Base-by-base conservation (phyloP, 2,888 invertebrate genomes). In the Zeuzera pyrina region DNA sequence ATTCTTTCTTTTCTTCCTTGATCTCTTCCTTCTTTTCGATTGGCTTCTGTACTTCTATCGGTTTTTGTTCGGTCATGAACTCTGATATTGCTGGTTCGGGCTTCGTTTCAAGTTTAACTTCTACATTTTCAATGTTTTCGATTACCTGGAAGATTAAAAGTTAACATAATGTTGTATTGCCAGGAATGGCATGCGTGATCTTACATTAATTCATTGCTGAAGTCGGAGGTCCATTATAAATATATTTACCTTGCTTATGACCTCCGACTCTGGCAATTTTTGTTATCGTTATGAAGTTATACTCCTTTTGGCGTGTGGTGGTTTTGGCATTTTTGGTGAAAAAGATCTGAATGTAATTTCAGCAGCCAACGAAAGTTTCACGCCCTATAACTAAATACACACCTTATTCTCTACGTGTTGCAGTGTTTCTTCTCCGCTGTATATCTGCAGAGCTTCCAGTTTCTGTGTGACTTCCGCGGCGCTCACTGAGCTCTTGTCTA, bases 381-480 rank as follows among this genome's bases (percentile, higher is more conserved):
- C n/a, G n/a, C n/a, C n/a, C n/a, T n/a, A n/a, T n/a, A n/a, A n/a
- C n/a, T n/a, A n/a, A 24, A 31, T 4, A 15, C 10, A 33, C 44
- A 64, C 64, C 60, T 57, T 62, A 41, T 57, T 41, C 33, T 47
- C 31, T 41, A 43, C 38, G 37, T 41, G 42, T 38, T 36, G 35
- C 21, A 37, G 38, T 7, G 46, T 19, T 19, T 1, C 34, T 15
- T 49, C 45, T 11, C 52, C 60, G 33, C 57, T 54, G 2, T 63
- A 58, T 35, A 71, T 56, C 49, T 68, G 69, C 43, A 81, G 45
- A 33, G 79, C 81, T 39, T 73, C 65, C 36, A 83, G 42, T 39
- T 79, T 81, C 57, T 79, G 74, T 39, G 69, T 63, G 32, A 83
- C 74, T 43, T 74, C 76, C 2, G 52, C 44, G 2, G 77, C 70